A percentile compares a stretch with the other conserved stretches of the same genome.
These are phyloP conservation scores for Glossophaga mutica DNA, from an alignment of 2,797 vertebrate genomes.

Conservation along the genomic window DNA sequence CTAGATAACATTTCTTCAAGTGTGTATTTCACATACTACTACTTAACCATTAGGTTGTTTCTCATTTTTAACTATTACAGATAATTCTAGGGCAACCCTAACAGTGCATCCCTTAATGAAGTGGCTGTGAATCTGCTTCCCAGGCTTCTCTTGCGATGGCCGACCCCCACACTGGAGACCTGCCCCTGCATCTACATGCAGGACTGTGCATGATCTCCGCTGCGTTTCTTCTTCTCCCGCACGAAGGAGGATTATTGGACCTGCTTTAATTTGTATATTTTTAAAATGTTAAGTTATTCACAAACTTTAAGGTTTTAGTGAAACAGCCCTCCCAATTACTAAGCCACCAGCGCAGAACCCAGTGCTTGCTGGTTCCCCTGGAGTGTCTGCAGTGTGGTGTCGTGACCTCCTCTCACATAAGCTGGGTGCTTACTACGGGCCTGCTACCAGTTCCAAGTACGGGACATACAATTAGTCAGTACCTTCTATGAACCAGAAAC, in stretches of 20 bases:
- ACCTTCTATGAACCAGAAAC: not conserved
- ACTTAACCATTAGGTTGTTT: not conserved
- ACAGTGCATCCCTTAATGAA: not conserved
- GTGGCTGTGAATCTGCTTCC: not conserved
- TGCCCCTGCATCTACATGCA: rapidly evolving
- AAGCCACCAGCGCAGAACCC: not conserved
- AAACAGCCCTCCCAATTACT: not conserved
- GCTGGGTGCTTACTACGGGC: not conserved
- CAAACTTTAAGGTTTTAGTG: not conserved
- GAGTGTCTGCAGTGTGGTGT: not conserved
- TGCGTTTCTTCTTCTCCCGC: not conserved
- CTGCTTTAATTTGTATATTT: not conserved
- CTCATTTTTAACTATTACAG: not conserved
- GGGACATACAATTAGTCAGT: not conserved
- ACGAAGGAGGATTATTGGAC: not conserved
- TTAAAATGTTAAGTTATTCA: not conserved
- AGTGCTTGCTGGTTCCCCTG: not conserved
- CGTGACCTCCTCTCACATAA: not conserved
- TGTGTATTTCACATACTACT: not conserved
- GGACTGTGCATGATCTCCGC: not conserved
- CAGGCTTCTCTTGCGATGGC: not conserved
- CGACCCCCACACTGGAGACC: rapidly evolving
- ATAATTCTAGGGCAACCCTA: not conserved
- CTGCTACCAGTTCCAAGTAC: not conserved
- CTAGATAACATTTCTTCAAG: not conserved